A percentile compares a stretch with the other conserved stretches of the same genome.
Evolutionary conservation across 1,140 invertebrate genomes (phyloP).

Genomic region (Octopus bimaculoides): DNA sequence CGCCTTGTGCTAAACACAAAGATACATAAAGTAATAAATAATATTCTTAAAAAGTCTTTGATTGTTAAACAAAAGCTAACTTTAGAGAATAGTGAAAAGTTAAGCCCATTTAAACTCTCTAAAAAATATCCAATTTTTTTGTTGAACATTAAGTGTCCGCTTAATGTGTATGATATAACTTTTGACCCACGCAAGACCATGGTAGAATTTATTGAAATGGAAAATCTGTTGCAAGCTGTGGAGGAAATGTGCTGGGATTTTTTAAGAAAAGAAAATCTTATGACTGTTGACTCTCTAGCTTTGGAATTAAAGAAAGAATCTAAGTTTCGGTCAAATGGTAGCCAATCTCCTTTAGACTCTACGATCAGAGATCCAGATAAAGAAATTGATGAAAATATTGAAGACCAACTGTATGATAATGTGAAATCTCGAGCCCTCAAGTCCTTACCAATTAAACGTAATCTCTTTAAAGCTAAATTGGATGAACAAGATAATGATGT

Average conservation of each 20-base stretch:
- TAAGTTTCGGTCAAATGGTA: too few species aligned
- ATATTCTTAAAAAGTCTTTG: conserved; percentile 51
- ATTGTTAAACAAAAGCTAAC: conserved; percentile 37
- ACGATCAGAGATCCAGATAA: neutral
- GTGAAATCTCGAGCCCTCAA: neutral
- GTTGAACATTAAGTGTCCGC: conserved; percentile 64
- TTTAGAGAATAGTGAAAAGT: conserved; percentile 18
- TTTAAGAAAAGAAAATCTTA: conserved; percentile 39
- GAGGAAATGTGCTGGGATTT: conserved; percentile 59
- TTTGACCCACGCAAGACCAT: conserved; percentile 60
- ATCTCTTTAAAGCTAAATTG: neutral
- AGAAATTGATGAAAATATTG: neutral
- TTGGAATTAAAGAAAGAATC: neutral
- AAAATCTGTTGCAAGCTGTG: conserved; percentile 59
- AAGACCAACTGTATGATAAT: neutral
- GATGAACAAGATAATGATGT: neutral
- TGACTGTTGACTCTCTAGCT: neutral
- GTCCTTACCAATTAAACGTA: neutral
- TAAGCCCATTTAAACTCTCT: conserved; percentile 45
- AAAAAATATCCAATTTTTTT: conserved; percentile 62
- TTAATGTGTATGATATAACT: conserved; percentile 62
- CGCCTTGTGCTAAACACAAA: conserved; percentile 61
- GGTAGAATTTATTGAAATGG: conserved; percentile 66
- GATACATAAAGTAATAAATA: conserved; percentile 61
- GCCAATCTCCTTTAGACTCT: neutral